phyloP scores from a whole-genome alignment of 30 jellyfish, hydroid and myxozoan species.

The Aurelia coerulea region DNA sequence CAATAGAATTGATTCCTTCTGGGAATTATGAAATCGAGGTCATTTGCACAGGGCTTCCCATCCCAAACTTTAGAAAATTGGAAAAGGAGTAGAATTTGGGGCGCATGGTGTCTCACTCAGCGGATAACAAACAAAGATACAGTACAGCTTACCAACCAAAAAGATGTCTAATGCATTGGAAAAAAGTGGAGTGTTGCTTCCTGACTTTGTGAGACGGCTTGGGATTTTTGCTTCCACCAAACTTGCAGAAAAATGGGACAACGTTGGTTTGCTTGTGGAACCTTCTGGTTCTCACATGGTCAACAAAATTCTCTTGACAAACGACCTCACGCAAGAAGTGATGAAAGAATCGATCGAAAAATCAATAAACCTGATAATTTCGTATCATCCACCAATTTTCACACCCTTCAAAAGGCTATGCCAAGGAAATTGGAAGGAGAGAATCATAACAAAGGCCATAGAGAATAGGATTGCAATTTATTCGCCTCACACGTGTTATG shows the following conservation, averaged over 20 bases:
- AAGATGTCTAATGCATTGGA: not conserved
- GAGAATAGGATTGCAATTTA: slow-evolving; percentile 93
- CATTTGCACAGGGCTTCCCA: not conserved
- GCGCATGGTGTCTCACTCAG: not conserved
- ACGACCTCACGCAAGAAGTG: slow-evolving; percentile 91
- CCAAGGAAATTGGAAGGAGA: slow-evolving; percentile 86
- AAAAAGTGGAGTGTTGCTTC: slow-evolving; percentile 55
- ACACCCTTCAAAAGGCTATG: slow-evolving; percentile 72
- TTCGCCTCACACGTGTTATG: slow-evolving; percentile 95
- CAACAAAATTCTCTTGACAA: slow-evolving; percentile 76
- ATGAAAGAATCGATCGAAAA: slow-evolving; percentile 74
- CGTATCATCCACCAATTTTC: slow-evolving; percentile 98
- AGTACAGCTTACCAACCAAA: not conserved
- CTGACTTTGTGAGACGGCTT: slow-evolving; percentile 70
- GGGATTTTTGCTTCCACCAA: slow-evolving; percentile 67
- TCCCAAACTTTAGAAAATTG: too few relatives aligned
- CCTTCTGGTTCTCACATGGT: slow-evolving; percentile 84
- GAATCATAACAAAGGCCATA: slow-evolving; percentile 68
- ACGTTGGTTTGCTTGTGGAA: slow-evolving; percentile 95
- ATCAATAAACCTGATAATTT: slow-evolving; percentile 74
- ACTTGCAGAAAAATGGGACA: slow-evolving; percentile 99
- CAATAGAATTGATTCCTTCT: not conserved
- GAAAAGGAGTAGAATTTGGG: too few relatives aligned
- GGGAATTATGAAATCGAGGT: slow-evolving; percentile 8
- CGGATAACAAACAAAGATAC: not conserved